phyloP scores from a whole-genome alignment of 2,797 vertebrate genomes.

The Otolemur crassicaudatus region DNA sequence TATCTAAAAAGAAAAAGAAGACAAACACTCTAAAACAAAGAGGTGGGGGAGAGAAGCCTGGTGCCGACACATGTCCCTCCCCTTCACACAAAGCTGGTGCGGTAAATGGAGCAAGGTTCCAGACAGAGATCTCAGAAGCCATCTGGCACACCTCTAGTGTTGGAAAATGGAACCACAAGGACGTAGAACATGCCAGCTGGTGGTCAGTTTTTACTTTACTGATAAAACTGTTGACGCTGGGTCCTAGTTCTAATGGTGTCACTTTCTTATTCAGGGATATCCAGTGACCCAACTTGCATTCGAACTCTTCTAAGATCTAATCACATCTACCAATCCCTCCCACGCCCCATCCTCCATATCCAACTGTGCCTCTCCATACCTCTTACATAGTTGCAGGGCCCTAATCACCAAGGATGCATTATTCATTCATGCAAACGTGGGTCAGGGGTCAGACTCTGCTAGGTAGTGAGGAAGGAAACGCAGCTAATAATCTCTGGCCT shows the following conservation, averaged over 20 bases:
- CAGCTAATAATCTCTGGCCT: not conserved
- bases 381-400: not conserved
- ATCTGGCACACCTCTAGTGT: not conserved
- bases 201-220: not conserved
- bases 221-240: not conserved
- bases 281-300: not conserved
- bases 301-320: not conserved
- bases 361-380: not conserved
- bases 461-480: not conserved
- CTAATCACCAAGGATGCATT: not conserved
- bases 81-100: not conserved
- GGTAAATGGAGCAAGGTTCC: not conserved
- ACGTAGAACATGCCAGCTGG: too few relatives aligned
- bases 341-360: not conserved
- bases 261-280: not conserved
- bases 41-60: not conserved
- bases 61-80: not conserved
- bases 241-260: not conserved
- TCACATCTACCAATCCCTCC: not conserved
- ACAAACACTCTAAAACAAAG: not conserved
- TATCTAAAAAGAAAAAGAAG: not conserved
- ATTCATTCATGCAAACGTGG: not conserved
- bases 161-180: not conserved
- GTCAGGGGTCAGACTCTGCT: not conserved
- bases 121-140: accelerated